phyloP scores from a whole-genome alignment of 2,797 vertebrate genomes.

The Amazona ochrocephala region DNA sequence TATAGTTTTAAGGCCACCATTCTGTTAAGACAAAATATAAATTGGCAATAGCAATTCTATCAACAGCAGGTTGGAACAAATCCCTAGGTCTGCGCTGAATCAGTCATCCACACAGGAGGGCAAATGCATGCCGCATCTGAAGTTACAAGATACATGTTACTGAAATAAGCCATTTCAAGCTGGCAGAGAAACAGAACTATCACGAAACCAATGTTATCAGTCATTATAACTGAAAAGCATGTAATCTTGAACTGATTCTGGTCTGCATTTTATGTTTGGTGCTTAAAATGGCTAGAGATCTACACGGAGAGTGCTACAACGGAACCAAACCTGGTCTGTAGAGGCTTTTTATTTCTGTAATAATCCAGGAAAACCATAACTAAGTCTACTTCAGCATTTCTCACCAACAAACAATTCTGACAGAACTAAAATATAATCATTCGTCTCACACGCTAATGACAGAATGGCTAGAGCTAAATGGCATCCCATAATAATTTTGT shows the following conservation, averaged over 20 bases:
- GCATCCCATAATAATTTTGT: conserved; percentile 48
- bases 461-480: conserved; percentile 44
- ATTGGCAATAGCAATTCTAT: background rate
- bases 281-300: background rate
- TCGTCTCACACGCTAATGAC: conserved; percentile 27
- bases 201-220: background rate
- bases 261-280: background rate
- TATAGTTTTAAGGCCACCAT: background rate
- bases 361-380: conserved; percentile 25
- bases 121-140: background rate
- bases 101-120: background rate
- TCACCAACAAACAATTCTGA: conserved; percentile 38
- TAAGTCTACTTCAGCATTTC: conserved; percentile 20
- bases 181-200: background rate
- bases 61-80: background rate
- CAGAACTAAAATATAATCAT: conserved; percentile 32
- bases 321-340: background rate
- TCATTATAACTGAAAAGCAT: background rate
- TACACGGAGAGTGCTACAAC: rapidly evolving
- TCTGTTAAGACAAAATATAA: background rate
- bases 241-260: background rate
- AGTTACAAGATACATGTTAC: background rate
- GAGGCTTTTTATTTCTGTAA: conserved; percentile 29
- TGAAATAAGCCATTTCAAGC: background rate
- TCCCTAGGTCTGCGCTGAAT: rapidly evolving